Conservation (phyloP, 1,140 invertebrate species). For the Hyposmocoma kahamanoa region DNA sequence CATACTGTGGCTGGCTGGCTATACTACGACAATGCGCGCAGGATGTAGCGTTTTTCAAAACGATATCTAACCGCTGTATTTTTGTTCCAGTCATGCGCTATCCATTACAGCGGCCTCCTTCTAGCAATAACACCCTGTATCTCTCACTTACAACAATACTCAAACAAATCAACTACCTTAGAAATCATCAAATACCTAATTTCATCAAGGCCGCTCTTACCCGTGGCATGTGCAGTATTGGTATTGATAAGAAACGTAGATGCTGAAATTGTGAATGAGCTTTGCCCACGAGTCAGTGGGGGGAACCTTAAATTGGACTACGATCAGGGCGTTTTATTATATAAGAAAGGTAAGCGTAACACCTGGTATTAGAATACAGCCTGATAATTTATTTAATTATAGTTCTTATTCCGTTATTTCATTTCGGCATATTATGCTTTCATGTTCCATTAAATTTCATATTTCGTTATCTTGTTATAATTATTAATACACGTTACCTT, state of each 20-base stretch:
- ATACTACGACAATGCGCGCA: not conserved
- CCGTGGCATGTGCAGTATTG: slow-evolving; percentile 23
- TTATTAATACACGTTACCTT: too few species aligned
- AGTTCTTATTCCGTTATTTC: too few species aligned
- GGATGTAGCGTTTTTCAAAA: not conserved
- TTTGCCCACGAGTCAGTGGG: slow-evolving; percentile 20
- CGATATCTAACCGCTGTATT: not conserved
- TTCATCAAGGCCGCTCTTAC: slow-evolving; percentile 29
- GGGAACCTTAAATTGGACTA: slow-evolving; percentile 49
- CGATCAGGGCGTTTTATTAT: slow-evolving; percentile 52
- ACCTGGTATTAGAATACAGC: too few species aligned
- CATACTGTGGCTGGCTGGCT: not conserved
- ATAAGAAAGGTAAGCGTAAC: slow-evolving; percentile 45
- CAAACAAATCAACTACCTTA: slow-evolving; percentile 9
- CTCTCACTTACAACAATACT: not conserved
- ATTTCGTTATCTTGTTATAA: too few species aligned
- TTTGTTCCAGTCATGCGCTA: slow-evolving; percentile 42
- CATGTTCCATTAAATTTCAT: too few species aligned
- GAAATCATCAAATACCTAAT: slow-evolving; percentile 29
- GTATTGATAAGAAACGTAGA: slow-evolving; percentile 16
- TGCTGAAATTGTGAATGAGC: slow-evolving; percentile 13
- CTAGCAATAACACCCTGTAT: slow-evolving; percentile 26
- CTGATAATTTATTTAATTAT: too few species aligned
- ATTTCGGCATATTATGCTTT: too few species aligned
- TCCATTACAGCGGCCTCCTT: slow-evolving; percentile 44